Percentiles rank a stretch among this genome's conserved stretches.
Conservation (phyloP, 2,888 invertebrate genomes). For the Linnaemya vulpina region DNA sequence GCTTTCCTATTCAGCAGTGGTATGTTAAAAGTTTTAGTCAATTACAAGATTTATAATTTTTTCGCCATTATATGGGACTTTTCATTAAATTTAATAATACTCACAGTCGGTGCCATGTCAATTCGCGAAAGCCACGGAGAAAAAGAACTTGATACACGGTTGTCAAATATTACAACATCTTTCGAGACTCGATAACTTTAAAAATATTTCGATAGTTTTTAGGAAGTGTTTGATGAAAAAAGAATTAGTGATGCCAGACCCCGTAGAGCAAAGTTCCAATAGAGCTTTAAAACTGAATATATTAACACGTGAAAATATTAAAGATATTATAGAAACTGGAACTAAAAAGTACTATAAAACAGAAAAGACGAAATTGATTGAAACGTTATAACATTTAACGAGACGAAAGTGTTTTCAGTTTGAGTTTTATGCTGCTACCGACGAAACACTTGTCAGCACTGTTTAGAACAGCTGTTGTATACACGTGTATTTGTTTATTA, state of each 20-base stretch:
- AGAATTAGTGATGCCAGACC: not conserved
- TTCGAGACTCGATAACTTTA: slow-evolving; percentile 56
- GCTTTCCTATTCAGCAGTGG: not conserved
- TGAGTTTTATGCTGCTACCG: no score
- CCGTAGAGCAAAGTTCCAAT: slow-evolving; percentile 6
- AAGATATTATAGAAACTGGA: no score
- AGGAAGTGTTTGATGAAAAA: slow-evolving; percentile 36
- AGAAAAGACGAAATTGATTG: no score
- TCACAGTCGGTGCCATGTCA: slow-evolving; percentile 83
- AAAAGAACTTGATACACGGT: slow-evolving; percentile 78
- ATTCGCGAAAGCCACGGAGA: slow-evolving; percentile 79
- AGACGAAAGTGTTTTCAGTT: no score
- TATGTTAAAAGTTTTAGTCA: not conserved
- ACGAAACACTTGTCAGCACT: not conserved
- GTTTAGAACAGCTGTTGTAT: not conserved
- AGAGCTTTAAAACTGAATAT: no score
- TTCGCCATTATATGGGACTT: slow-evolving; percentile 42
- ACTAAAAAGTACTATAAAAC: no score
- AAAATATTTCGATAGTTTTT: not conserved
- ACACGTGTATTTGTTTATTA: slow-evolving; percentile 62
- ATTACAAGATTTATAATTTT: not conserved
- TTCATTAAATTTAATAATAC: slow-evolving; percentile 73
- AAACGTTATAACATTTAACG: no score
- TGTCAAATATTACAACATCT: slow-evolving; percentile 68
- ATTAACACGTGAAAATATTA: no score